phyloP scores from a whole-genome alignment of 2,113 vertebrate species.

The Notothenia rossii region DNA sequence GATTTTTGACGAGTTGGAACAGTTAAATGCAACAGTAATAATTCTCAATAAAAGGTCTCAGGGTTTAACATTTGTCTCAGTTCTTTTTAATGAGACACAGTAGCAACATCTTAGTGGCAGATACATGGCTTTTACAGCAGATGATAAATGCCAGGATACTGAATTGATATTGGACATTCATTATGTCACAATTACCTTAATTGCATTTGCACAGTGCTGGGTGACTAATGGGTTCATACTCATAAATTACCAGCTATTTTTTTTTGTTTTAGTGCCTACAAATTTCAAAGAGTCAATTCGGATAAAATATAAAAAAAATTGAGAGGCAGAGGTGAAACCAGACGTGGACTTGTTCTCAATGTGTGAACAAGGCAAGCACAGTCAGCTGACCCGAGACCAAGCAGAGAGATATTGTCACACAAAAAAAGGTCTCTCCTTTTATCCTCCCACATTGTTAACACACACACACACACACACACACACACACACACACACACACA shows the following conservation, averaged over 20 bases:
- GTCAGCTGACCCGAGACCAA: conserved; percentile 6
- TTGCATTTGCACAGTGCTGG: conserved; percentile 56
- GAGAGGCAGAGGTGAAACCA: conserved; percentile 10
- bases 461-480: no score
- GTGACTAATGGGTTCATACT: conserved; percentile 64
- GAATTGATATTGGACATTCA: conserved; percentile 75
- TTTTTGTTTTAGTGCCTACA: conserved; percentile 26
- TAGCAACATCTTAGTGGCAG: conserved; percentile 26
- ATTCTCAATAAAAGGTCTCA: not conserved
- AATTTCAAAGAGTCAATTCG: conserved; percentile 37
- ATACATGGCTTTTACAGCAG: conserved; percentile 22
- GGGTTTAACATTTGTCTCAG: conserved; percentile 9
- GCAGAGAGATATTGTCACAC: not conserved
- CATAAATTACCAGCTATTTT: conserved; percentile 39
- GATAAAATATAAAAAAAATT: conserved; percentile 52
- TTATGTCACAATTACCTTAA: conserved; percentile 77
- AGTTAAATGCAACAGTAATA: not conserved
- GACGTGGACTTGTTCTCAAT: conserved; percentile 2
- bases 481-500: no score
- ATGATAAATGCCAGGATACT: conserved; percentile 64
- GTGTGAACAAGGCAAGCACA: not conserved
- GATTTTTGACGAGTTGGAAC: not conserved
- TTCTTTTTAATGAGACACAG: conserved; percentile 13
- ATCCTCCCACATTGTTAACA: no score
- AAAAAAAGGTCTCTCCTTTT: not conserved